phyloP scores from a whole-genome alignment of 2,797 vertebrate species.

The Danio kyathit region DNA sequence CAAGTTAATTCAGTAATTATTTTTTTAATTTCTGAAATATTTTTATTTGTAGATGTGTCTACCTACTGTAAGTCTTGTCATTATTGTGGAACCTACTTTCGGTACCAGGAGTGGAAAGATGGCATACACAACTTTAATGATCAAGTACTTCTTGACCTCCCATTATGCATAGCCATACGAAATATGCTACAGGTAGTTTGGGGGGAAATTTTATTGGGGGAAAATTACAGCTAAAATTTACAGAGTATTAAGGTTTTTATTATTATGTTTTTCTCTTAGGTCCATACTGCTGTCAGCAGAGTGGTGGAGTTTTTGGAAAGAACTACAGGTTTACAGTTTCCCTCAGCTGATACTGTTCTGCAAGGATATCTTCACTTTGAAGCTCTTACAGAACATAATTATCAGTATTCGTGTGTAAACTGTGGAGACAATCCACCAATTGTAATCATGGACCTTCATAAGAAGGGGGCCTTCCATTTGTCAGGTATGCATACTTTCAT shows the following conservation, averaged over 20 bases:
- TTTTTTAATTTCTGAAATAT: background rate
- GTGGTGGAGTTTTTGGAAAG: slow-evolving; percentile 14
- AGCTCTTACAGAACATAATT: slow-evolving; percentile 35
- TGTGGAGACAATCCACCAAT: too few species aligned
- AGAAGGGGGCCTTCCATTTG: too few species aligned
- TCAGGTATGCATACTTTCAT: too few species aligned
- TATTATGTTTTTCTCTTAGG: background rate
- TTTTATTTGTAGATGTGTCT: slow-evolving; percentile 6
- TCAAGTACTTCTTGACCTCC: background rate
- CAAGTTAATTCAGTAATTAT: background rate
- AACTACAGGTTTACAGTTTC: slow-evolving; percentile 10
- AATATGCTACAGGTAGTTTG: background rate
- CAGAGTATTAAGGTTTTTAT: background rate
- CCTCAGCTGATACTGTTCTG: slow-evolving; percentile 8
- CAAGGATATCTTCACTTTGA: slow-evolving; percentile 39
- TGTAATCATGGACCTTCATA: too few species aligned
- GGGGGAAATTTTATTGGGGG: too few species aligned
- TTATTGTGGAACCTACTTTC: background rate
- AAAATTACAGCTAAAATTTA: too few species aligned
- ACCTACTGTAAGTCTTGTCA: slow-evolving; percentile 12
- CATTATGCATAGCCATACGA: slow-evolving; percentile 11
- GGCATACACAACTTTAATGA: slow-evolving; percentile 32
- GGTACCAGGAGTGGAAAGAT: slow-evolving; percentile 21
- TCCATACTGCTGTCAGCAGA: slow-evolving; percentile 32
- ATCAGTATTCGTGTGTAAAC: slow-evolving; percentile 21